Evolutionary conservation across 2,113 vertebrate species (phyloP), one percentile per base, ranked within the genome.

Genomic region (Catharus bicknelli): DNA sequence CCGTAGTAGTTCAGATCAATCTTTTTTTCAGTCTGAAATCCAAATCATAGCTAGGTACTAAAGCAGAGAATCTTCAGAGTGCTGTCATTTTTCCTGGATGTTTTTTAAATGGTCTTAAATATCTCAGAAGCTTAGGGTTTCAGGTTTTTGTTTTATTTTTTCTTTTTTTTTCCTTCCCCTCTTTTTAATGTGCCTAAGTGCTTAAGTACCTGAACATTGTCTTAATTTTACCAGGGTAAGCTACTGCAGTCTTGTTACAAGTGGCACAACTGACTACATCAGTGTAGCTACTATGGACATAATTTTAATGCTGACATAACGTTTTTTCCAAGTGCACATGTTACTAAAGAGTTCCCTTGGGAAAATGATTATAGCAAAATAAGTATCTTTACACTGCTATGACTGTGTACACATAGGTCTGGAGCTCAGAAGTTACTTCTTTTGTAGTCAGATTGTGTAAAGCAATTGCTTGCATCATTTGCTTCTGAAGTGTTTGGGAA

Each of bases 161-260:
- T 32, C 4, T 0, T 5, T 5, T 20, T 25, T 19, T 47, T 45
- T 16, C 1, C 6, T 38, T 8, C 3, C 9, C 5, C 16, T 17
- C 3, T 32, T 66, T 54, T 70, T 63, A 43, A 43, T 63, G 53
- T 66, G 9, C 23, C 23, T 42, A 23, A 62, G 20, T 66, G 22
- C 34, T 77, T 18, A 70, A 74, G 16, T 74, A 53, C n/a, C 48
- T 57, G 45, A 90, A 76, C 76, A 53, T 48, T 9, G 16, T 79
- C 30, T 36, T 84, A n/a, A 66, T 94, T 94, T 88, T 43, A 54
- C 48, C 54, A 5, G 45, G 51, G 11, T 53, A 59, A 64, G 20
- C 6, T 70, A 12, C 66, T 86, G 25, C 48, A 81, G 34, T 53
- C 57, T 30, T 83, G 11, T 67, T 76, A 45, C 38, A 50, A 75